A percentile compares a stretch with the other conserved stretches of the same genome.
Conservation (phyloP, 2,888 invertebrate species). For the Pollenia amentaria region DNA sequence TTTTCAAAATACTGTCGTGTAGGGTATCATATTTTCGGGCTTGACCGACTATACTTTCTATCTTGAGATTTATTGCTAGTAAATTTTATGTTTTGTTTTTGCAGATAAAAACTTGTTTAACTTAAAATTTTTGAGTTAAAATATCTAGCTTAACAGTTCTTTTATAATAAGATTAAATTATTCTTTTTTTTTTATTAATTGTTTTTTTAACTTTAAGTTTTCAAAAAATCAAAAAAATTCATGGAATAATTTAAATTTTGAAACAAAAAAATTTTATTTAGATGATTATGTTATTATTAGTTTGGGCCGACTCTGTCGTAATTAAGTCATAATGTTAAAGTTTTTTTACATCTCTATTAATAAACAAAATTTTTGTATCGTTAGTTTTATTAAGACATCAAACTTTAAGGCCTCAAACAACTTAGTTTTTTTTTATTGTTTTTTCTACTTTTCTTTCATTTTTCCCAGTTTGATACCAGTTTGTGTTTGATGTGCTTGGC, state of each 20-base stretch:
- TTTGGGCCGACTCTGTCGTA: conserved; percentile 11
- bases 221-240: too few relatives aligned
- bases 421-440: conserved; percentile 16
- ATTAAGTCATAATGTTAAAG: conserved; percentile 41
- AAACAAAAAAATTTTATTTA: neutral
- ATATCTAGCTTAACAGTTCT: too few relatives aligned
- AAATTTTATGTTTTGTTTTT: too few relatives aligned
- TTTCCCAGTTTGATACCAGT: neutral
- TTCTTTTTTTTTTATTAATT: too few relatives aligned
- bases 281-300: neutral
- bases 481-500: conserved; percentile 36
- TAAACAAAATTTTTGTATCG: conserved; percentile 44
- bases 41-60: too few relatives aligned
- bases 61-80: too few relatives aligned
- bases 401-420: conserved; percentile 45
- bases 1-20: too few relatives aligned
- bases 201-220: too few relatives aligned
- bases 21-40: too few relatives aligned
- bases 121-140: too few relatives aligned
- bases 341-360: conserved; percentile 56
- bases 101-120: too few relatives aligned
- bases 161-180: too few relatives aligned
- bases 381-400: conserved; percentile 63
- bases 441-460: neutral
- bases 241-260: neutral